Conservation (phyloP, 1,140 invertebrate species). For the Trialeurodes vaporariorum region DNA sequence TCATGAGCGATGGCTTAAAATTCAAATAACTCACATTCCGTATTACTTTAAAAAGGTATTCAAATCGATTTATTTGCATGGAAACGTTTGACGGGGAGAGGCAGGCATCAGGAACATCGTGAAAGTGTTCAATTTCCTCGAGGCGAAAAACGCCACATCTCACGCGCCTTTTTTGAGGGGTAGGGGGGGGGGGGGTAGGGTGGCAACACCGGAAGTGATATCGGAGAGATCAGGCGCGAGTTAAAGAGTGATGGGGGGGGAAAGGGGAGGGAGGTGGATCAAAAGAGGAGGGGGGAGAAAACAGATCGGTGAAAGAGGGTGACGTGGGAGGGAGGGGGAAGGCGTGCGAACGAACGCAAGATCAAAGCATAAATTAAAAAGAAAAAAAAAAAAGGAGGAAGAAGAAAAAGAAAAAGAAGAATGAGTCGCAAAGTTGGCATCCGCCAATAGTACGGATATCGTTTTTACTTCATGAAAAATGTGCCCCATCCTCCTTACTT, state of each 20-base stretch:
- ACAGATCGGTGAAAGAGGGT: background rate
- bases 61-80: background rate
- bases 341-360: background rate
- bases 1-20: no score
- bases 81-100: background rate
- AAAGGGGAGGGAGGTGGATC: background rate
- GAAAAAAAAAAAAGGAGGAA: no score
- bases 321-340: background rate
- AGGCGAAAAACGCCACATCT: background rate
- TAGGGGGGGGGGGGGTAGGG: background rate
- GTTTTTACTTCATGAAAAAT: background rate
- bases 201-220: no score
- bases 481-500: background rate
- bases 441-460: background rate
- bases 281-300: background rate
- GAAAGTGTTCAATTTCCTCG: background rate
- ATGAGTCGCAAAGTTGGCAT: background rate
- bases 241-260: no score
- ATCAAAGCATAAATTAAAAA: slow-evolving; percentile 1
- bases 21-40: background rate
- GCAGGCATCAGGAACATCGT: no score
- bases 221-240: no score
- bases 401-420: no score
- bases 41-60: background rate
- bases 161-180: no score